Conservation (phyloP, 2,888 invertebrate genomes). For the Pheosia gnoma region DNA sequence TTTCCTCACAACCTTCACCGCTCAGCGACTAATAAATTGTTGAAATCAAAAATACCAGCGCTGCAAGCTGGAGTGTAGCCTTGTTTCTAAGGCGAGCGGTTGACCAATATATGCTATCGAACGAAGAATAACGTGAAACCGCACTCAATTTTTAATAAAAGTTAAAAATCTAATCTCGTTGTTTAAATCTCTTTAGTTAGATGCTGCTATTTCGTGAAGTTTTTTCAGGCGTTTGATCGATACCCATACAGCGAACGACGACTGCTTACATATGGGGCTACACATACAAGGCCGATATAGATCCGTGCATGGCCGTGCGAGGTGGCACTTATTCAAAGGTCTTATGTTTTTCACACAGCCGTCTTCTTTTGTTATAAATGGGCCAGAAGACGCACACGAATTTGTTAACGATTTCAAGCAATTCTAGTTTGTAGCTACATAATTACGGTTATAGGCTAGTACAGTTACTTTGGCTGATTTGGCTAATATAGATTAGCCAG, state of each 20-base stretch:
- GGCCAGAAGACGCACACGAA: background rate
- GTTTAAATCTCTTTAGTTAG: background rate
- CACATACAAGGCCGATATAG: constrained; percentile 3
- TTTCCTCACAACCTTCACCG: no score
- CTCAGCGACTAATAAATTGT: no score
- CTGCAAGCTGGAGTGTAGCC: no score
- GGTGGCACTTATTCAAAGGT: constrained; percentile 21
- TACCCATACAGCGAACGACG: constrained; percentile 35
- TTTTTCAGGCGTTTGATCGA: constrained; percentile 67
- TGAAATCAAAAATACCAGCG: no score
- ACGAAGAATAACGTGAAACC: no score
- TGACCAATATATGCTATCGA: no score
- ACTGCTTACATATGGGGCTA: constrained; percentile 28
- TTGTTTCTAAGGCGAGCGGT: no score
- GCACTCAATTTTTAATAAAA: no score
- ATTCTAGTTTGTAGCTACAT: background rate
- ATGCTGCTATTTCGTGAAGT: constrained; percentile 10
- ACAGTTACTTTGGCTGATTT: no score
- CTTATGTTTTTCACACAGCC: constrained; percentile 6
- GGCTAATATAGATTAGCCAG: no score
- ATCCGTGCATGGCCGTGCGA: constrained; percentile 22
- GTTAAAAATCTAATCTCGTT: no score
- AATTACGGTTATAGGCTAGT: background rate
- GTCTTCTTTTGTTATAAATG: background rate
- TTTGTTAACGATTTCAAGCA: no score